Conservation (phyloP, 2,113 vertebrate genomes). For the Megalops atlanticus region DNA sequence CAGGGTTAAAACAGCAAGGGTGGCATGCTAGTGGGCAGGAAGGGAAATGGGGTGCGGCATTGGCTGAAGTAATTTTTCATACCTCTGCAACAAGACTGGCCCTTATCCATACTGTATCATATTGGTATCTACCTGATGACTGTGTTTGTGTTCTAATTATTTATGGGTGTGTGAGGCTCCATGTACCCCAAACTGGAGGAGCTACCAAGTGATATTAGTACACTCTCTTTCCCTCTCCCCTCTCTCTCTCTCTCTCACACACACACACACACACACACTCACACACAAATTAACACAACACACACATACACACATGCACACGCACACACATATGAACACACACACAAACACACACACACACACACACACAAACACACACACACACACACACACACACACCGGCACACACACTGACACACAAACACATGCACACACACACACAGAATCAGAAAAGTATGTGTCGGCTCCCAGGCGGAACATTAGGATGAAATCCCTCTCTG, state of each 20-base stretch:
- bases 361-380: background rate
- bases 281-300: background rate
- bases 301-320: background rate
- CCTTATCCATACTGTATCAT: too few relatives aligned
- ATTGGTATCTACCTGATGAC: too few relatives aligned
- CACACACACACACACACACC: conserved; percentile 12
- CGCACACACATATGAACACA: background rate
- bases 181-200: too few relatives aligned
- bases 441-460: conserved; percentile 1
- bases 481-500: conserved; percentile 11
- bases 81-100: too few relatives aligned
- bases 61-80: too few relatives aligned
- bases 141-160: too few relatives aligned
- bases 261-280: background rate
- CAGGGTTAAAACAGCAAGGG: too few relatives aligned
- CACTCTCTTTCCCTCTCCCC: background rate
- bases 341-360: background rate
- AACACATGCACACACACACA: conserved; percentile 11
- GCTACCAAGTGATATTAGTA: too few relatives aligned
- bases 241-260: background rate
- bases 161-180: too few relatives aligned
- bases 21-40: too few relatives aligned
- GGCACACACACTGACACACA: background rate
- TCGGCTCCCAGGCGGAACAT: background rate
- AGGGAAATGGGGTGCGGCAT: too few relatives aligned